These are phyloP conservation scores for Tichodroma muraria DNA, from an alignment of 2,113 vertebrate genomes.

Conservation along the genomic window DNA sequence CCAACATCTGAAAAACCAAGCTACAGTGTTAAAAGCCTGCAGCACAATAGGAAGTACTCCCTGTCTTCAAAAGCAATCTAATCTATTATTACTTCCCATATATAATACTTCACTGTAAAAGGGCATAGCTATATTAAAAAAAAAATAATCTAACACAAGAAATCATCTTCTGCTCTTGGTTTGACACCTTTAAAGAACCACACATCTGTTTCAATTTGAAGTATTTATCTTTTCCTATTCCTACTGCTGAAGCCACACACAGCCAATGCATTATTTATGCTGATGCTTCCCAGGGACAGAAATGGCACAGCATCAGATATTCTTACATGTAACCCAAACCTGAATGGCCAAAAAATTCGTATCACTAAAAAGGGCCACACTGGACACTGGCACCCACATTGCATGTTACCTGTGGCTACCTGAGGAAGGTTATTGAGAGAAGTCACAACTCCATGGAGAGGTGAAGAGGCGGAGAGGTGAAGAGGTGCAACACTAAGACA, in stretches of 20 bases:
- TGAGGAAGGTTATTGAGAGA: background rate
- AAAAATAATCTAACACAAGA: background rate
- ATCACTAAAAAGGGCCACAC: background rate
- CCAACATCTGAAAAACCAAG: background rate
- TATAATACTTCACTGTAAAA: background rate
- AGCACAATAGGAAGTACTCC: background rate
- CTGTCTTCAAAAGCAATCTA: background rate
- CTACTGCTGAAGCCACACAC: background rate
- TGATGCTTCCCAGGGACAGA: constrained; percentile 3
- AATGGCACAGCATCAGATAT: constrained; percentile 14
- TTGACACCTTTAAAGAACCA: background rate
- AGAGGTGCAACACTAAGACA: background rate
- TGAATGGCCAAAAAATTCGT: background rate
- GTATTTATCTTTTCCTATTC: background rate
- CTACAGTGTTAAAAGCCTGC: background rate
- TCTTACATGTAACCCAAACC: constrained; percentile 7
- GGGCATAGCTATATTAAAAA: background rate
- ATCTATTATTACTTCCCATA: background rate
- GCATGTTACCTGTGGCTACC: background rate
- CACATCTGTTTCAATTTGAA: background rate
- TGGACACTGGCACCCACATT: background rate
- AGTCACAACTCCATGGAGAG: background rate
- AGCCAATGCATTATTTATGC: constrained; percentile 41
- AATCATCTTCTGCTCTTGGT: background rate
- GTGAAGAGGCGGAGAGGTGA: background rate